phyloP scores from a whole-genome alignment of 2,888 invertebrate species.

The Apamea anceps region DNA sequence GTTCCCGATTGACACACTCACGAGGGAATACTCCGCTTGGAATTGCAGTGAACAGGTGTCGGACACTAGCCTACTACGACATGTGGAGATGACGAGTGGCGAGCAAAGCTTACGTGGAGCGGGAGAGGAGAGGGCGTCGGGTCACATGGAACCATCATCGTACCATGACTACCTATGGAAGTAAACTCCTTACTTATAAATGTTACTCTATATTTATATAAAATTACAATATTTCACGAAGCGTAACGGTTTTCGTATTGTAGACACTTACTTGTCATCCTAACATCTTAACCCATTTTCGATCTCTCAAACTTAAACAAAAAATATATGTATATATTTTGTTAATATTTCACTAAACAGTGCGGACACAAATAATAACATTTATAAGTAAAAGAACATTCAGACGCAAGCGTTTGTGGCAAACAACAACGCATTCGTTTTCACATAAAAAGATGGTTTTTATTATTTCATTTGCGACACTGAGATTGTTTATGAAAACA shows the following conservation, averaged over 20 bases:
- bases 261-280: constrained; percentile 49
- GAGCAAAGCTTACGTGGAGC: constrained; percentile 33
- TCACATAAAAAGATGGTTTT: constrained; percentile 2
- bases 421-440: constrained; percentile 20
- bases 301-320: constrained; percentile 42
- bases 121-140: constrained; percentile 19
- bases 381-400: constrained; percentile 63
- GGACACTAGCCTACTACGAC: constrained; percentile 30
- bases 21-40: constrained; percentile 26
- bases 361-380: constrained; percentile 57
- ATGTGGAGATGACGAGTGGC: constrained; percentile 3
- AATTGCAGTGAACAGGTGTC: constrained; percentile 13
- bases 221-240: constrained; percentile 61
- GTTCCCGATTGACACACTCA: neutral
- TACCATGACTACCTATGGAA: constrained; percentile 38
- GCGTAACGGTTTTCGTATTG: constrained; percentile 63
- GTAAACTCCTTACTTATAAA: constrained; percentile 61
- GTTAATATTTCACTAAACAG: constrained; percentile 31
- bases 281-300: constrained; percentile 33
- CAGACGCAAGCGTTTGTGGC: constrained; percentile 42
- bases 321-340: constrained; percentile 17
- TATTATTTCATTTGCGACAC: constrained; percentile 11
- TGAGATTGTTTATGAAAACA: constrained; percentile 18
- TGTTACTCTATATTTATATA: constrained; percentile 63
- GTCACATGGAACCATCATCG: constrained; percentile 26